Base-by-base conservation (phyloP, 2,797 vertebrate species). In the Scomberomorus guttatus region DNA sequence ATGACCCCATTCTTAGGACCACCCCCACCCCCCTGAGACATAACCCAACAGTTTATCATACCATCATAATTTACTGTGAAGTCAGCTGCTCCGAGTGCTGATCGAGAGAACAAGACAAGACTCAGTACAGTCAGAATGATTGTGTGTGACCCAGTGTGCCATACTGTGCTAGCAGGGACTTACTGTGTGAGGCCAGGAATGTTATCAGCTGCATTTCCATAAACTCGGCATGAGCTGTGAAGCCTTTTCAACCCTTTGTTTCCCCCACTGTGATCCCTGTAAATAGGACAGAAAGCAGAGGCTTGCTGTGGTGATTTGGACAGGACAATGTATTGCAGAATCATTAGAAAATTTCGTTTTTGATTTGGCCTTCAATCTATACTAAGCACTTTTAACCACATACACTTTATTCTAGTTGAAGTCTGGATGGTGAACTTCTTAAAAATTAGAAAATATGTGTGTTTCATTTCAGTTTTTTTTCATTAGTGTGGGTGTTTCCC, bases 101-200 rank as follows among this genome's bases (percentile, higher is more conserved):
- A 81, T 70, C 66, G 58, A 57, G 27, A n/a, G 54, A 81, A 81
- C 37, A 32, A 71, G 29, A 72, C 69, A 56, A 39, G 55, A 56
- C 69, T 77, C 64, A 34, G 67, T 69, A 32, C 13, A 67, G 76
- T 39, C 32, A 8, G 34, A 56, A 0, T 46, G 25, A 77, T 56
- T 65, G 44, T 51, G 62, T 80, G 72, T 20, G 15, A 44, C 39
- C 54, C 46, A 22, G 25, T 6, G 65, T 51, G 54, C 58, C 34
- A 59, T n/a, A 56, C 48, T 37, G n/a, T 76, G 63, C 10, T 4
- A 63, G 34, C 34, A 27, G 29, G n/a, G 13, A 94, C 98, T 95
- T 94, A 99, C 98, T 98, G 95, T 48, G 98, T 99, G 84, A 99
- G 96, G 79, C 96, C 95, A n/a, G 98, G 97, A 87, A 99, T 97